Base-by-base conservation (phyloP, 1,140 invertebrate genomes). In the Drosophila erecta region DNA sequence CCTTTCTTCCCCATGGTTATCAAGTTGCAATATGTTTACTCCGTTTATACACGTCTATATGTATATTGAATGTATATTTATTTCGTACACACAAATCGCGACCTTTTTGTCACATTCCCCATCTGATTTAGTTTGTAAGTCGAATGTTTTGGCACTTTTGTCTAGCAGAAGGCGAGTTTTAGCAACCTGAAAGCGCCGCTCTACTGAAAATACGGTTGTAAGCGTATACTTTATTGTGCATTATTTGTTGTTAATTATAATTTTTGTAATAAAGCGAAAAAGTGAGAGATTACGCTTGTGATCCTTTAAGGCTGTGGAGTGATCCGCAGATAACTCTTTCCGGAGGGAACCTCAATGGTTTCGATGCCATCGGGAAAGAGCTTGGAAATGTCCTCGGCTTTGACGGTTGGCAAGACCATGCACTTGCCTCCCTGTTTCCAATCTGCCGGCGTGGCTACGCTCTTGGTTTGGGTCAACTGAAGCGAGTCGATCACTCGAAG, bases 381-480 rank as follows among this genome's bases (percentile, higher is more conserved):
- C 40, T 93, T 93, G 1, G 93, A 90, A 0, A 95, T 93, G 77
- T 98, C 95, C 8, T 95, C 95, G 1, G 95, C 93, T 5, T 94
- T 93, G 1, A 98, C 92, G 4, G 94, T 95, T 7, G 97, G 97
- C 46, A 97, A 90, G 44, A 98, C 95, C 97, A 98, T 98, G 67
- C 97, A 97, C 11, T 95, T 93, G 11, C 95, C 94, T 27, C 97
- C 97, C 91, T 93, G 90, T 90, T 96, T 95, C 98, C 98, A 99
- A 92, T 98, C 96, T 11, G 95, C 98, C 40, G 98, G 98, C n/a
- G 98, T 99, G 17, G 98, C 98, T 10, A 99, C 96, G 92, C 96
- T 96, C 76, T 96, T 94, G 27, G 93, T 95, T 24, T 96, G 96
- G 17, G 97, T 98, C 47, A 99, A 91, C 90, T 98, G 96, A 30